phyloP scores from a whole-genome alignment of 1,140 invertebrate genomes.

The Paralvinella palmiformis region DNA sequence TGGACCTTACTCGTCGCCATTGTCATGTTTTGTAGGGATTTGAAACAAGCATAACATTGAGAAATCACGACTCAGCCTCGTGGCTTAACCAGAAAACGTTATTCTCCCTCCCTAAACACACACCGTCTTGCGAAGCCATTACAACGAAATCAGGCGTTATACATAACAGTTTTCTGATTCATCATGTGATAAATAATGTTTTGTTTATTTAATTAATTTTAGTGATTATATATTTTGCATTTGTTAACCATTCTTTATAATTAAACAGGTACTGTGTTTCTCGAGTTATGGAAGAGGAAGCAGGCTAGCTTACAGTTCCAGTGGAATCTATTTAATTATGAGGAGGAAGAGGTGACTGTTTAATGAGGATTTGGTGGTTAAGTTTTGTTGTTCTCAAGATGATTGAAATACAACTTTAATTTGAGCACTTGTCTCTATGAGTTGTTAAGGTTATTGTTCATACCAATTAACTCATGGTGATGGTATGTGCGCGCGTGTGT shows the following conservation, averaged over 20 bases:
- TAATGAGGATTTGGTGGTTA: background rate
- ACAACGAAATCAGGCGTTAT: too few relatives aligned
- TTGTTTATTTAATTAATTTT: background rate
- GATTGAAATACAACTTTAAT: background rate
- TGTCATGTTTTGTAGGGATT: too few relatives aligned
- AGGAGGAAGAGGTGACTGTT: slow-evolving; percentile 42
- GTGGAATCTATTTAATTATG: slow-evolving; percentile 68
- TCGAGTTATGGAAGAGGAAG: slow-evolving; percentile 84
- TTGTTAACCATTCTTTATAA: background rate
- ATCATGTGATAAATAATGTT: too few relatives aligned
- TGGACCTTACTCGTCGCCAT: too few relatives aligned
- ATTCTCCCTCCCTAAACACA: too few relatives aligned
- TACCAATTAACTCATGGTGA: background rate
- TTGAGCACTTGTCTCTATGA: background rate
- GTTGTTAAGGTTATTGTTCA: background rate
- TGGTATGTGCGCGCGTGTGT: background rate
- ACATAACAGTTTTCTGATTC: too few relatives aligned
- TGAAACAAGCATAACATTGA: too few relatives aligned
- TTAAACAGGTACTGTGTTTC: slow-evolving; percentile 71
- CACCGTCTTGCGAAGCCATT: too few relatives aligned
- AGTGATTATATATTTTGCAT: too few relatives aligned
- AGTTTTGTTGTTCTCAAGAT: too few relatives aligned
- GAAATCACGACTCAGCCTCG: too few relatives aligned
- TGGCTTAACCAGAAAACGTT: too few relatives aligned
- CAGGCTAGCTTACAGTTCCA: slow-evolving; percentile 46